Base-by-base conservation (phyloP, 2,797 vertebrate genomes). In the Ficedula albicollis region DNA sequence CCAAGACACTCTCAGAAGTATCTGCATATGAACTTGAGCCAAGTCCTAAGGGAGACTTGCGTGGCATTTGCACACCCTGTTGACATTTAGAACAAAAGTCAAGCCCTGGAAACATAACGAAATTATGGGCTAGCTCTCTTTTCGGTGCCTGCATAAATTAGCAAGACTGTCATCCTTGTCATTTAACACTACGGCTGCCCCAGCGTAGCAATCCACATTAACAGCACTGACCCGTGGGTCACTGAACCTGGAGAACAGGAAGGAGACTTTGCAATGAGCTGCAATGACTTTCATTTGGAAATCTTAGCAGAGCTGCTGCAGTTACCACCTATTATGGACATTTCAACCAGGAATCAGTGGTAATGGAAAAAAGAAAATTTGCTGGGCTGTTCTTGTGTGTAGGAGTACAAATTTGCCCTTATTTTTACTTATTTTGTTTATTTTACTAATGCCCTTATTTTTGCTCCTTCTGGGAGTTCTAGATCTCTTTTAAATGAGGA, bases 1-100 rank as follows among this genome's bases (percentile, higher is more conserved):
- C 59, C 22, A 83, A 92, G 59, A 19, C 67, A 80, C 46, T 67
- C n/a, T 93, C 70, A 34, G 58, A 94, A 94, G 48, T 92, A 92
- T 95, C 95, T 79, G 54, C 64, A 52, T 78, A 80, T 59, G 60
- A 94, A 92, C 90, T 90, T 89, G 67, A 93, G 80, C 75, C 86
- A 91, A 89, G 89, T 93, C 91, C 94, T 94, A 72, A 81, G 87
- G 90, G 90, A 93, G 62, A 64, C 58, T 95, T 83, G 43, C 0
- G 0, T 95, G 94, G 94, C 92, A 96, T 97, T 97, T 96, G 81
- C 79, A 95, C 87, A 94, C 87, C 77, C 87, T 92, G 86, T 85
- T 95, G 95, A 95, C 96, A 97, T 97, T 97, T 96, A 95, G 93
- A 97, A 96, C 77, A 95, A 93, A 97, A 96, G 96, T 93, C 94